Base-by-base conservation (phyloP, 2,888 invertebrate genomes). In the Nebria salina region DNA sequence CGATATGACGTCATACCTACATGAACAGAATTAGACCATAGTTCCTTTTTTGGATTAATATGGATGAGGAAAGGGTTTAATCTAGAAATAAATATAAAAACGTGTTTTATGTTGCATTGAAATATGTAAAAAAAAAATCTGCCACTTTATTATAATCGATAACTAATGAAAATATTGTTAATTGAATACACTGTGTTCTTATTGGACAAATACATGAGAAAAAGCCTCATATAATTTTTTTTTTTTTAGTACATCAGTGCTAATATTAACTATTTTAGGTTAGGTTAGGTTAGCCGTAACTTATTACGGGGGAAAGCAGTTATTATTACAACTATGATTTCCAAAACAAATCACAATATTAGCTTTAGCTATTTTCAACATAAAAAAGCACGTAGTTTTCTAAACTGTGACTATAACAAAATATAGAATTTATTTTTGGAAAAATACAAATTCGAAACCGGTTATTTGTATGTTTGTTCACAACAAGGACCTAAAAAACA, bases 201-300 rank as follows among this genome's bases (percentile, higher is more conserved):
- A 54, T 54, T 54, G 54, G 54, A 54, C 54, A 54, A 54, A 54
- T 54, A 54, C 54, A 54, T 54, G 54, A 54, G 54, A 54, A 54
- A 34, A 54, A 54, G 54, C 54, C 54, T 54, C 54, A 54, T 54
- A 54, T 54, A 54, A 54, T 13, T 34, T 54, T 54, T 54, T 54
- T 54, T 54, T 54, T 54, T 13, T 11, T 8, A 54, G 54, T 54
- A 54, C 54, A 54, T 54, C 54, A 54, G 54, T 54, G 54, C 54
- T 54, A 54, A 54, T 54, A 54, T 54, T 54, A 54, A 54, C 54
- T 54, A 54, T 54, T 54, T 54, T 54, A 54, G 54, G 7, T 54
- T 54, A 54, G 54, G 7, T 54, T 54, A 54, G 54, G 54, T 54
- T 54, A 54, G 54, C 54, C 54, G 13, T 54, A 54, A 54, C 54